Percentiles rank a stretch among this genome's conserved stretches.
phyloP scores from a whole-genome alignment of 1,140 invertebrate genomes.

The Scaptomyza hsui region DNA sequence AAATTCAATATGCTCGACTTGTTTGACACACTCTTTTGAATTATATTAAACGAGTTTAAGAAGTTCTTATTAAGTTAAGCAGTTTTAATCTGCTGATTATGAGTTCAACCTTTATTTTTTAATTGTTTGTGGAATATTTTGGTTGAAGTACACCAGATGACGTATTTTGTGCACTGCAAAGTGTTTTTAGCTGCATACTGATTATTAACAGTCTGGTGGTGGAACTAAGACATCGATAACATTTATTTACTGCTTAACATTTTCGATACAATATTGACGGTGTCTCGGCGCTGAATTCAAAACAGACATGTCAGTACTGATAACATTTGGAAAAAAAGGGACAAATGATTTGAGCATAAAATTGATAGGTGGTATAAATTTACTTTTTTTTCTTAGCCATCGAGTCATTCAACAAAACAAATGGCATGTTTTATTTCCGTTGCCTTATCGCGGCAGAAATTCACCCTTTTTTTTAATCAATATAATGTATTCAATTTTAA shows the following conservation, averaged over 20 bases:
- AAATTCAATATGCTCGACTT: background rate
- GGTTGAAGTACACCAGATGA: background rate
- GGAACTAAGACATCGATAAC: conserved; percentile 13
- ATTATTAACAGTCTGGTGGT: conserved; percentile 11
- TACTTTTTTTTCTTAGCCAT: background rate
- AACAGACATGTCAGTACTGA: background rate
- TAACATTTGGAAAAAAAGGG: background rate
- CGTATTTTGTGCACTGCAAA: background rate
- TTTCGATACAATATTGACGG: background rate
- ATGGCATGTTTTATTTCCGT: background rate
- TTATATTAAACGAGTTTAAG: background rate
- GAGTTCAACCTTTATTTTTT: background rate
- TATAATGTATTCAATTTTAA: conserved; percentile 71
- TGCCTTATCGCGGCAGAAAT: background rate
- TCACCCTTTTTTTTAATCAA: conserved; percentile 50
- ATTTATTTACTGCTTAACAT: background rate
- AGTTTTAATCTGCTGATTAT: background rate
- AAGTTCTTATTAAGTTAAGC: background rate
- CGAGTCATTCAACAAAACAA: background rate
- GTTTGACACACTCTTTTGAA: background rate
- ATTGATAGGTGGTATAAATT: background rate
- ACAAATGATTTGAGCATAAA: background rate
- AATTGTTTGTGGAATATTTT: background rate
- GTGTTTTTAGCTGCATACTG: conserved; percentile 10
- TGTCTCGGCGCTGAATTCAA: conserved; percentile 13